Percentiles rank a stretch among this genome's conserved stretches.
Conservation (phyloP, 2,797 vertebrate species). For the Coregonus suidteri region DNA sequence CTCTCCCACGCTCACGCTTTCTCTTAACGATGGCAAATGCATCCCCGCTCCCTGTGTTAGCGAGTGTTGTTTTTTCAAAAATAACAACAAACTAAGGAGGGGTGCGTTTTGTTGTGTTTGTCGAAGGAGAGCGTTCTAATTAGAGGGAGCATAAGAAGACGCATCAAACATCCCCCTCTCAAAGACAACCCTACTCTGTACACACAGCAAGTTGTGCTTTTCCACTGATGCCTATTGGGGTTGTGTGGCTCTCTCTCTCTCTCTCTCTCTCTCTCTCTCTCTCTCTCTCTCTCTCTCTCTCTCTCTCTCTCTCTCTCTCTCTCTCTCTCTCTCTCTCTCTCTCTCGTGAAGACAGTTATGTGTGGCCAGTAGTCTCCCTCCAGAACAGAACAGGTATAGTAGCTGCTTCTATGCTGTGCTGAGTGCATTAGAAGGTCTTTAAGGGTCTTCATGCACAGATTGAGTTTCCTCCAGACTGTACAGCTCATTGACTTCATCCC, state of each 20-base stretch:
- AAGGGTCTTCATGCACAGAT: background rate
- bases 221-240: conserved; percentile 14
- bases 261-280: conserved; percentile 59
- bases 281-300: conserved; percentile 4
- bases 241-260: conserved; percentile 33
- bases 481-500: conserved; percentile 58
- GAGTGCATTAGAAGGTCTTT: background rate
- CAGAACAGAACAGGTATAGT: too few species aligned
- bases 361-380: background rate
- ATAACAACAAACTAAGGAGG: conserved; percentile 68
- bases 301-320: conserved; percentile 1
- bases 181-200: conserved; percentile 70
- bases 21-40: conserved; percentile 75
- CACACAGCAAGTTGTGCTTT: conserved; percentile 61
- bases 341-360: too few species aligned
- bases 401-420: too few species aligned
- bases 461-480: conserved; percentile 18
- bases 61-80: too few species aligned
- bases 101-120: conserved; percentile 63
- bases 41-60: conserved; percentile 70
- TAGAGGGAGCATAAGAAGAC: conserved; percentile 37
- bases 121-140: too few species aligned
- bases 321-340: too few species aligned
- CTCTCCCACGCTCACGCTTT: conserved; percentile 72
- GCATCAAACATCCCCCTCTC: conserved; percentile 69